Base-by-base conservation (phyloP, 2,113 vertebrate genomes). In the Paratilapia polleni region DNA sequence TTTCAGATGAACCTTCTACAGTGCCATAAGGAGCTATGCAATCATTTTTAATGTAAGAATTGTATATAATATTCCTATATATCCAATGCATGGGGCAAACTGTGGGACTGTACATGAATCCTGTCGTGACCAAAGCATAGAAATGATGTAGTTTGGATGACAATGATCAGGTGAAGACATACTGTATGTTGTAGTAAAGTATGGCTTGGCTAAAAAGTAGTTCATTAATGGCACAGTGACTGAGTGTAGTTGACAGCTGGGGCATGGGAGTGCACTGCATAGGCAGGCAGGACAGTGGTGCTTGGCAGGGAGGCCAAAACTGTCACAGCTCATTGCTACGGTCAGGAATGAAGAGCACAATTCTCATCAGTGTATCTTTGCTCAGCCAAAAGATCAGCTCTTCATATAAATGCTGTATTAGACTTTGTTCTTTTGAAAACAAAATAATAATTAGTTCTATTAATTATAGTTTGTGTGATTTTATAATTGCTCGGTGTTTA, bases 211-310 rank as follows among this genome's bases (percentile, higher is more conserved):
- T 82, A 92, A 93, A 31, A 92, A 87, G 89, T 90, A 85, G 82
- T 91, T 88, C 85, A 91, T 94, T 93, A 91, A 90, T 77, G 84
- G 76, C 83, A 77, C 88, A 88, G 87, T 90, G 92, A 88, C 89
- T 93, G 94, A 95, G 88, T 91, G 86, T 82, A 95, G 89, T 87
- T 95, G 95, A 96, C 95, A 95, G 94, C 91, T 83, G 84, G 90
- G 92, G 78, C 88, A 88, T 59, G 15, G 87, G 90, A 77, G 91
- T 89, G 88, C 78, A 47, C 82, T 76, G 80, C 84, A 68, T 41
- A 90, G 88, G 84, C 89, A 90, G 90, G 82, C 59, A 81, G 91
- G 89, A 92, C 91, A 84, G 73, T 83, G 88, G 82, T 92, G 86
- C 90, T 94, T 93, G 93, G 91, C 90, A 94, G 91, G 83, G 90